Base-by-base conservation (phyloP, 2,113 vertebrate species). In the Coryphaenoides rupestris region DNA sequence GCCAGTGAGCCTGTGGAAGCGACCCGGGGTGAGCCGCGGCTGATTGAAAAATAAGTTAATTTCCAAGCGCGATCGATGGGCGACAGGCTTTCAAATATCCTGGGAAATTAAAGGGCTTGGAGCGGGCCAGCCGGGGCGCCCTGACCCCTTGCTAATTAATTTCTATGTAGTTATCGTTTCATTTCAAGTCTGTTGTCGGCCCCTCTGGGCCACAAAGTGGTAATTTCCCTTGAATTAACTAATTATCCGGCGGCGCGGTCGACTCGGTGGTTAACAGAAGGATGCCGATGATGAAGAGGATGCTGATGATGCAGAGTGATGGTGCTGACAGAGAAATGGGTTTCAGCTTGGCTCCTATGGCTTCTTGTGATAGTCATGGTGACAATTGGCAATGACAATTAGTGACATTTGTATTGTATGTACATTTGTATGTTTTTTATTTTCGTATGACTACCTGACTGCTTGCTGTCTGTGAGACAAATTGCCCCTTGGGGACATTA, bases 21-120 rank as follows among this genome's bases (percentile, higher is more conserved):
- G 93, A 94, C 91, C 84, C 80, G 91, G 93, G 93, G 92, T 92
- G 89, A 16, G n/a, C 84, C 82, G 85, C 88, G 92, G 90, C 94
- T 97, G 96, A 98, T 98, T 98, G 95, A 97, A 97, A 98, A 97
- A 98, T 95, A 96, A 96, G 94, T 97, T 95, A 95, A 98, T 98
- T 98, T 98, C 94, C 81, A 92, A 90, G 89, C 92, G 92, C 90
- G 93, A 96, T 96, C 94, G 94, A 98, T 96, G 92, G 93, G 92
- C 92, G 94, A 94, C 93, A 93, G 93, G 93, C 92, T 86, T 89
- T 92, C 91, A 96, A 96, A 97, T 96, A 96, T 95, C 96, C 94
- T 92, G 95, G 95, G 96, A 97, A 98, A 98, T 98, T 95, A 98
- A 95, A 96, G 81, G 61, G 66, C 90, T 92, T 60, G 10, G 19